Evolutionary conservation across 2,113 vertebrate genomes (phyloP), one percentile per base, ranked within the genome.

Genomic region (Morone saxatilis): DNA sequence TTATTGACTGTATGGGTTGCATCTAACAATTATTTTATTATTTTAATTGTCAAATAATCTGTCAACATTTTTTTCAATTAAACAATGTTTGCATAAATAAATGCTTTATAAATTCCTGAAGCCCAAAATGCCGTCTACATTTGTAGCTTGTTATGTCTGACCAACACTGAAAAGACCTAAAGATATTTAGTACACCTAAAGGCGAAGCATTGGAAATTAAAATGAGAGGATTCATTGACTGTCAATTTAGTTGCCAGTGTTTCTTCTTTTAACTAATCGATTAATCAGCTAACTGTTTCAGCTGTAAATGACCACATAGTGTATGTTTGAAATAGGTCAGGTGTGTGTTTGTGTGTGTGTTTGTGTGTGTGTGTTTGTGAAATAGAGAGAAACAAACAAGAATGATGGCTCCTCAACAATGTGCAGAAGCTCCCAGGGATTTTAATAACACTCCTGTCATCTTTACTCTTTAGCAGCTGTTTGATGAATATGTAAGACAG

Each of bases 321-420:
- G 31, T 14, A 38, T 36, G 31, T 38, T 17, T 38, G 16, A 40
- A 20, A 10, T 20, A 40, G 17, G 17, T 12, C 60, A 11, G 7
- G 17, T 62, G 60, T 40, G 20, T 4, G 38, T 57, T 4, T 56
- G 22, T 47, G 2, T 71, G 19, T 19, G 4, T 1, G 50, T 71
- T 4, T 41, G n/a, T 43, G 7, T 43, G 36, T 56, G n/a, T 67
- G 66, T 68, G 22, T 25, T 25, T n/a, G 20, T 66, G 62, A 41
- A 19, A 25, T 25, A 11, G 36, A 20, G 16, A 53, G 20, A 57
- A 4, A 45, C 6, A 60, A 43, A 22, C 19, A 4, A 61, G 57
- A 50, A 16, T 14, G 2, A 17, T 71, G 67, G 7, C n/a, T 59
- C 59, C 43, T 51, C 12, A 69, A 48, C 63, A 68, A 74, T 73